Evolutionary conservation across 2,888 invertebrate species (phyloP), one percentile per base, ranked within the genome.

Genomic region (Drosophila niveifrons): DNA sequence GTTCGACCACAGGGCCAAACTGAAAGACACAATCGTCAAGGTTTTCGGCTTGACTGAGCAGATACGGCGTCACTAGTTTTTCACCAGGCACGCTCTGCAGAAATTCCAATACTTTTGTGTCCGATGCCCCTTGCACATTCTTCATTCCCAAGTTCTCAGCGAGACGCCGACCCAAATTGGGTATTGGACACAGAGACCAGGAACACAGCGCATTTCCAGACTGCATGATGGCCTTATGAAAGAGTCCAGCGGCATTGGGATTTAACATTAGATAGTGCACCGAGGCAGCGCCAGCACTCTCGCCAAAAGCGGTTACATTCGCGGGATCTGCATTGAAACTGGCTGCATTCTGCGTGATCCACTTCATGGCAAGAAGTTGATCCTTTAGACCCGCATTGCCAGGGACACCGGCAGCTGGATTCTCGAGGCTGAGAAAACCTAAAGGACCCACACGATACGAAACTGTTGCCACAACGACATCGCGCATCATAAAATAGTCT

Each of bases 341-440:
- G 2, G 70, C 31, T 2, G 93, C 92, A 74, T 94, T 94, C 15
- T 88, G 76, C 43, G 92, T 91, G 0, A 94, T 89, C 94, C 94
- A 94, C 65, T 91, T 90, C 48, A 94, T 73, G 0, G 93, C 93
- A 80, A 93, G 66, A 0, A 93, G 84, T 85, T 93, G 93, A 82
- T 94, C 94, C 84, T 94, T 94, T 0, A 94, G 80, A 0, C 93
- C 94, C 2, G 93, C 93, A 80, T 94, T 94, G 1, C 94, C 94
- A 1, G 94, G 93, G 41, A 93, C 92, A 1, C 91, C 90, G 0
- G 93, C 75, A 1, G 88, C 75, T 3, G 92, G 87, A 82, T 94
- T 93, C 41, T 91, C 80, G 1, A 94, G 80, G 50, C 91, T 91
- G 11, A 94, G 82, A 62, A 94, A 94, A 17, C 93, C 92, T 10